phyloP scores from a whole-genome alignment of 2,797 vertebrate genomes.

The Phaenicophaeus curvirostris region DNA sequence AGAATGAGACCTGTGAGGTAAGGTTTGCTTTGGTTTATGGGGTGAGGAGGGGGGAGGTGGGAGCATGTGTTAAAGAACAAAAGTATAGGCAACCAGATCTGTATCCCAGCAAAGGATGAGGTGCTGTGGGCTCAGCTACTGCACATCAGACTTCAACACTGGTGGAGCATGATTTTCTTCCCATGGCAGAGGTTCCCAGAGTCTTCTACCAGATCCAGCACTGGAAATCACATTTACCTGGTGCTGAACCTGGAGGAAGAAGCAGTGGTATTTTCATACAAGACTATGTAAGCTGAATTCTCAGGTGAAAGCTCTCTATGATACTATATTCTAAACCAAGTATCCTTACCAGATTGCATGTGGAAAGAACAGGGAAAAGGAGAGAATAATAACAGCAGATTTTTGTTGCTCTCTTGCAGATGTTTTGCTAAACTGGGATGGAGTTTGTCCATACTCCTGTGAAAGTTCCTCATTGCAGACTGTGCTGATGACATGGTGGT shows the following conservation, averaged over 20 bases:
- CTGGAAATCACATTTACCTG: neutral
- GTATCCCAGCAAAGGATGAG: neutral
- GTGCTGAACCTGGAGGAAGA: neutral
- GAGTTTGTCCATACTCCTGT: neutral
- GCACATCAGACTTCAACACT: neutral
- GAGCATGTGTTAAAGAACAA: neutral
- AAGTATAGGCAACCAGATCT: neutral
- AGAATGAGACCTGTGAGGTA: neutral
- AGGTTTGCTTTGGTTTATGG: neutral
- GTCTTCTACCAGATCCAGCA: neutral
- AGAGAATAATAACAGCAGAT: neutral
- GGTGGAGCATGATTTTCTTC: neutral
- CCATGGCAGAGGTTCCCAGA: neutral
- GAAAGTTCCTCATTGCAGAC: neutral
- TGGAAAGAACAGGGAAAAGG: neutral
- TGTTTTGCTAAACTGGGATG: neutral
- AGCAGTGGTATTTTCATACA: neutral
- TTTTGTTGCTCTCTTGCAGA: neutral
- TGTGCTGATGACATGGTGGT: neutral
- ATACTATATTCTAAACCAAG: neutral
- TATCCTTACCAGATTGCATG: neutral
- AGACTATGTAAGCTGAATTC: neutral
- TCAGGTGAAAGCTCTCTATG: neutral
- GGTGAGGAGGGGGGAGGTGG: rapidly evolving
- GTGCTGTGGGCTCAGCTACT: neutral